Base-by-base conservation (phyloP, 2,888 invertebrate species). In the Elgonia sp. region DNA sequence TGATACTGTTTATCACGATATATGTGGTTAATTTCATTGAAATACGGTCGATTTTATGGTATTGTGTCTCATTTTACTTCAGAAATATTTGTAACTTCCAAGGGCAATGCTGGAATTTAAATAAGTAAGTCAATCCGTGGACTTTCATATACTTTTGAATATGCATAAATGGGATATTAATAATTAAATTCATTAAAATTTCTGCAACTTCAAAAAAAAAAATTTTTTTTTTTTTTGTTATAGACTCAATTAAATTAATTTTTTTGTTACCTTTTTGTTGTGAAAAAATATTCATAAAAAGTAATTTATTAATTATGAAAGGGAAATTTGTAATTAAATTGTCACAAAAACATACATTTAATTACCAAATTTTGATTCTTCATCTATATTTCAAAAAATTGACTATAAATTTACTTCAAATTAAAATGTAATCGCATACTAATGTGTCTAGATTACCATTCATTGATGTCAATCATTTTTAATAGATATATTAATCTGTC, bases 401-500 rank as follows among this genome's bases (percentile, higher is more conserved):
- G 14, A 53, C 14, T 53, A 12, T 1, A 53, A 53, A 57, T 57
- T 57, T 57, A 16, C 21, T 60, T 62, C 9, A 60, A 37, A 6
- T 53, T 53, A 53, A 53, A 53, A 53, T 53, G 2, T 53, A 53
- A 53, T 53, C n/a, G 53, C 14, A 53, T 2, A n/a, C n/a, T n/a
- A 53, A 53, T 53, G 53, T 53, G 1, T 53, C 6, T 2, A 53
- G 16, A n/a, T n/a, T 53, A 16, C 14, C n/a, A 53, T n/a, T n/a
- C 14, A 53, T 53, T 60, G 3, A 60, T 37, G 60, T 60, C 60
- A 60, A 60, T 37, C 37, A 14, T 14, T 14, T 29, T 60, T 60
- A 4, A 29, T 60, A 6, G 29, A 16, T 60, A 60, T 60, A 60
- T 60, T 37, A 60, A 60, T 60, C 60, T 60, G 60, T 60, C 37